Evolutionary conservation across 2,888 invertebrate species (phyloP), one percentile per base, ranked within the genome.

Genomic region (Horisme vitalbata): DNA sequence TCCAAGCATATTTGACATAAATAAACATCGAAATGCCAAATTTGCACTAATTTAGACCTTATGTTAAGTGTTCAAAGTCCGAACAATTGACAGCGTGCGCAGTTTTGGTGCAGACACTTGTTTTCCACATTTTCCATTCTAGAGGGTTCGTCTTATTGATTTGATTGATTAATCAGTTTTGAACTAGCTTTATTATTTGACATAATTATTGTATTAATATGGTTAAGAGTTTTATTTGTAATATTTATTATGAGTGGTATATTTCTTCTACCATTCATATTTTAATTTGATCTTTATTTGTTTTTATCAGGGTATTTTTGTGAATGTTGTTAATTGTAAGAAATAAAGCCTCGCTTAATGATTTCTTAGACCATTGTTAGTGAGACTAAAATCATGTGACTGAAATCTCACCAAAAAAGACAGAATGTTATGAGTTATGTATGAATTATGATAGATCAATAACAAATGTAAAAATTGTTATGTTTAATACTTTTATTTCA

Each of bases 281-380:
- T 34, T 24, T 12, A 9, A 21, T 13, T 12, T 28, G 20, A 26
- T 33, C 33, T 48, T 38, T 43, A 38, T 45, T 45, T 38, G 26
- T 41, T 52, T 52, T 52, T 27, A 45, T 30, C 55, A 57, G 55
- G 52, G 55, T 55, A 53, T 48, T 26, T 37, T 41, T 15, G 37
- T 36, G 32, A 28, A 50, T 32, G 43, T 48, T 50, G 37, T 45
- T 54, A 39, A 41, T 43, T 48, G 38, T 53, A 52, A 46, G 49
- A 47, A 34, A 36, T 41, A 31, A 38, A 55, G 41, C 49, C 47
- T 54, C 31, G 45, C 28, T 49, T 53, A 14, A 31, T 37, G 41
- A 53, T 56, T 57, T 62, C 55, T 59, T 59, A 57, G 24, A 47
- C 43, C 52, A 53, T 55, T 59, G 49, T 59, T 54, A 60, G 52